These are phyloP conservation scores for Nannoperca obscura DNA, from an alignment of 2,797 vertebrate genomes.

Conservation along the genomic window DNA sequence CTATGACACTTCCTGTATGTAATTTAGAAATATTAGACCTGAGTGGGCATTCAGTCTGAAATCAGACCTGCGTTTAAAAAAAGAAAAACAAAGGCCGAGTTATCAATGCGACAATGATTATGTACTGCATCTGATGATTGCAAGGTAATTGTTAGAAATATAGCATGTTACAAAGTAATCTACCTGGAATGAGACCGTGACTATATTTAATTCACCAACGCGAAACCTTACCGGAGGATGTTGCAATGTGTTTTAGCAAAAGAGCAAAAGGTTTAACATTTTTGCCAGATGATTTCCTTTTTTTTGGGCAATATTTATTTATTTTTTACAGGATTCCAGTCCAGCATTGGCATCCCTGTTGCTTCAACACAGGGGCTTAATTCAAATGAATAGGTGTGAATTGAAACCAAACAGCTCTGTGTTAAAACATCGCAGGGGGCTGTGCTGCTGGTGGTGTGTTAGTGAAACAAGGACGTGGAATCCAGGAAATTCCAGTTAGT, in stretches of 20 bases:
- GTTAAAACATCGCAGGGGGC: no score
- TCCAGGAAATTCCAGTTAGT: not conserved
- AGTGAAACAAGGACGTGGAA: not conserved
- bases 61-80: not conserved
- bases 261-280: not conserved
- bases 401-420: not conserved
- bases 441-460: not conserved
- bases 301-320: no score
- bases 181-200: not conserved
- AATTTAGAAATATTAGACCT: not conserved
- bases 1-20: not conserved
- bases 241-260: not conserved
- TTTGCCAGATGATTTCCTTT: not conserved
- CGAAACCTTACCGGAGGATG: not conserved
- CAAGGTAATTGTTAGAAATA: not conserved
- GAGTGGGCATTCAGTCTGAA: not conserved
- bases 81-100: no score
- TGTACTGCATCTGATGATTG: not conserved
- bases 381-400: constrained; percentile 17
- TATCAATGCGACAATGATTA: not conserved
- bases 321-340: no score
- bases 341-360: no score
- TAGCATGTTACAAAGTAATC: not conserved
- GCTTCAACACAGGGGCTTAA: not conserved
- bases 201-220: not conserved